Evolutionary conservation across 2,888 invertebrate genomes (phyloP), one percentile per base, ranked within the genome.

Genomic region (Tinea trinotella): DNA sequence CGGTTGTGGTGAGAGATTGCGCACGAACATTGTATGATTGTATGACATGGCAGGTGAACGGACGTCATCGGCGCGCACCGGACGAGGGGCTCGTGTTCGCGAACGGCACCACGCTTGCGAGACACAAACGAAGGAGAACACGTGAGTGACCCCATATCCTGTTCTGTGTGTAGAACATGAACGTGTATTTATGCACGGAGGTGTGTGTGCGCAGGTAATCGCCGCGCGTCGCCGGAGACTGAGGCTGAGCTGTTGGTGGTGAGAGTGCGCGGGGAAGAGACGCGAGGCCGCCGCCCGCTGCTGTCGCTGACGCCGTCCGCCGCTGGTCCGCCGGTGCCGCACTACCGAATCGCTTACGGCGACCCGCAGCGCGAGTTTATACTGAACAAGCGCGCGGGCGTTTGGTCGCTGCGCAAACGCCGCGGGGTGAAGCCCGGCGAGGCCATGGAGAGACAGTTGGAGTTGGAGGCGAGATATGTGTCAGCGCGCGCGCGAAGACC

Each of bases 1-100:
- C 22, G 22, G n/a, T n/a, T n/a, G n/a, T 46, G 87, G 87, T 60
- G 91, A 90, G 68, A 92, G 89, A 74, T 93, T 91, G 22, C 90
- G 90, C 34, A 65, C 65, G 49, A 91, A 92, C 75, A 93, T 89
- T 13, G 40, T 15, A n/a, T 36, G 40, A 13, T 12, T 30, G 17
- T 30, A 15, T 46, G 13, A 53, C 0, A n/a, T n/a, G n/a, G n/a
- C 62, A 85, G 84, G 68, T 85, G 61, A 85, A 85, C 57, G 84
- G 84, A 0, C 68, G 84, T 2, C 70, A 74, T 58, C 68, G 84
- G 55, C 61, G 83, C 54, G 76, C 84, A 1, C 82, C 82, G 0
- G 82, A 85, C 36, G 84, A 84, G 57, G 84, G 76, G 1, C 67
- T 83, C 15, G 68, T 85, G 12, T 85, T 63, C 58, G 84, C 83